Conservation (phyloP, 2,888 invertebrate genomes). For the Drosophila atripex region DNA sequence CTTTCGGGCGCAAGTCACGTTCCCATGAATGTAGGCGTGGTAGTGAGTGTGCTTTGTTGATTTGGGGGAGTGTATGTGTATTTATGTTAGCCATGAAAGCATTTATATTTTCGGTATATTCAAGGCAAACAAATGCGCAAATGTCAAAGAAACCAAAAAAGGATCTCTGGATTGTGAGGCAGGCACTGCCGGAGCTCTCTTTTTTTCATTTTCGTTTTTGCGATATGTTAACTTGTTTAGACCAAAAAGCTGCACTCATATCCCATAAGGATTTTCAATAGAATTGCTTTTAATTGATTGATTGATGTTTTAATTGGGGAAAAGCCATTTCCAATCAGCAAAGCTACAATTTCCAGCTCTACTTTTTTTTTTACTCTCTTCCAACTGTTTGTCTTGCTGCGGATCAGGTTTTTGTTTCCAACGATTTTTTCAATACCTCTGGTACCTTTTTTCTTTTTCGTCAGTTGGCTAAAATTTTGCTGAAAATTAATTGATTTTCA, state of each 20-base stretch:
- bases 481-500: constrained; percentile 79
- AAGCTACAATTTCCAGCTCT: constrained; percentile 38
- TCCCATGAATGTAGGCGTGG: constrained; percentile 7
- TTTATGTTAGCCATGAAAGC: constrained; percentile 51
- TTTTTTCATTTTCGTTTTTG: constrained; percentile 12
- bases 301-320: constrained; percentile 82
- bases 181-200: background rate
- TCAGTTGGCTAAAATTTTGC: constrained; percentile 70
- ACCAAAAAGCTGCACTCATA: constrained; percentile 63
- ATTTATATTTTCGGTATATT: constrained; percentile 63
- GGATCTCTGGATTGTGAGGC: background rate
- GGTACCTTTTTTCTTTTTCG: constrained; percentile 32
- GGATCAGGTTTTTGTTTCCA: constrained; percentile 42
- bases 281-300: constrained; percentile 80
- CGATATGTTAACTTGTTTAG: constrained; percentile 63
- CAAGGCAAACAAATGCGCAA: constrained; percentile 64
- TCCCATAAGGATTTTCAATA: constrained; percentile 70
- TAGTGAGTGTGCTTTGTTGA: background rate
- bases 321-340: constrained; percentile 66
- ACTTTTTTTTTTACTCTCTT: constrained; percentile 22
- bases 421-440: constrained; percentile 30
- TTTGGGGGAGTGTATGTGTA: constrained; percentile 11
- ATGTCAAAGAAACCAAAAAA: constrained; percentile 29
- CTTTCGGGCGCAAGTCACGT: constrained; percentile 72
- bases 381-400: constrained; percentile 45